Percentiles rank a stretch among this genome's conserved stretches.
Conservation (phyloP, 2,797 vertebrate genomes). For the Tauraco hartlaubi region DNA sequence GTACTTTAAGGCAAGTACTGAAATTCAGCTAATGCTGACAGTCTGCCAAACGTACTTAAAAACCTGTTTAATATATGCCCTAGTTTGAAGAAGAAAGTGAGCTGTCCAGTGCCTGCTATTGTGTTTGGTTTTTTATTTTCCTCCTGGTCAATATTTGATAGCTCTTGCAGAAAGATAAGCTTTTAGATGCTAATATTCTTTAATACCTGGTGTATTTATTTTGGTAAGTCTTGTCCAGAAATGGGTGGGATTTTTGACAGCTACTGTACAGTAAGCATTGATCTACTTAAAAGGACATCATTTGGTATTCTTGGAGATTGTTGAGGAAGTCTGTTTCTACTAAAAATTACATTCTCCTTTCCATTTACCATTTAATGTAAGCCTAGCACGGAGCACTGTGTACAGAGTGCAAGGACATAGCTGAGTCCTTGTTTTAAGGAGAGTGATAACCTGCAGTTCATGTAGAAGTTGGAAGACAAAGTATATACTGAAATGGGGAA, state of each 20-base stretch:
- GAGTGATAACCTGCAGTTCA: not conserved
- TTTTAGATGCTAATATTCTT: slow-evolving; percentile 43
- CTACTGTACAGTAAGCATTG: slow-evolving; percentile 40
- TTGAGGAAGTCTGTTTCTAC: slow-evolving; percentile 46
- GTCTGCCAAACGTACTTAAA: slow-evolving; percentile 50
- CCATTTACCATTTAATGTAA: not conserved
- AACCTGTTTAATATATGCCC: slow-evolving; percentile 35
- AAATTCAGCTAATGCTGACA: slow-evolving; percentile 34
- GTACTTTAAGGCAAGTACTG: not conserved
- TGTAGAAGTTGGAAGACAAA: not conserved
- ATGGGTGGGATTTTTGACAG: slow-evolving; percentile 57
- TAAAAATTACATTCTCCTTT: slow-evolving; percentile 39
- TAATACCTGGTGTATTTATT: slow-evolving; percentile 56
- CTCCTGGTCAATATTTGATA: slow-evolving; percentile 24
- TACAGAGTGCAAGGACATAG: not conserved
- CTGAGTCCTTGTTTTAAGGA: not conserved
- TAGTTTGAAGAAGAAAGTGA: slow-evolving; percentile 40
- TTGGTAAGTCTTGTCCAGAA: slow-evolving; percentile 39
- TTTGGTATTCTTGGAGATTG: slow-evolving; percentile 54
- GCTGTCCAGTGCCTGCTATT: not conserved
- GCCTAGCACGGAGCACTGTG: not conserved
- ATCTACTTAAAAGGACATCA: slow-evolving; percentile 59
- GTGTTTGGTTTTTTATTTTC: not conserved
- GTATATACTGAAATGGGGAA: not conserved
- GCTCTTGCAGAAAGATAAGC: not conserved